Percentiles rank a stretch among this genome's conserved stretches.
phyloP scores from a whole-genome alignment of 1,140 invertebrate genomes.

The Orussus abietinus region DNA sequence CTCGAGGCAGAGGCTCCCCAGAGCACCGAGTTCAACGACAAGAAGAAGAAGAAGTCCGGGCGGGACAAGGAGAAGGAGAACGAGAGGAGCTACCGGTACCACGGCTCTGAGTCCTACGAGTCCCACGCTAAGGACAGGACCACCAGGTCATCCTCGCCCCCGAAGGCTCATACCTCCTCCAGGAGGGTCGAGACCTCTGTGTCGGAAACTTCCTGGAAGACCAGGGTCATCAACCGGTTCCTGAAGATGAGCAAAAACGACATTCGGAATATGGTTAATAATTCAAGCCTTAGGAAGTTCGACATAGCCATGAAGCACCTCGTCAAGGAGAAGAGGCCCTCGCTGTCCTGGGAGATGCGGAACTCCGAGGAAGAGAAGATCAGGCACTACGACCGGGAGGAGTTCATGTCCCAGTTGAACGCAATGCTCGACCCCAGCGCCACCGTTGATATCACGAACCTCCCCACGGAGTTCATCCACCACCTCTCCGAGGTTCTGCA shows the following conservation, averaged over 20 bases:
- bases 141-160: too few relatives aligned
- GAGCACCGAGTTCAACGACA: too few relatives aligned
- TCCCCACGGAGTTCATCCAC: slow-evolving; percentile 49
- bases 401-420: slow-evolving; percentile 48
- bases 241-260: slow-evolving; percentile 51
- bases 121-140: too few relatives aligned
- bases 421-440: slow-evolving; percentile 47
- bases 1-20: too few relatives aligned
- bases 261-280: slow-evolving; percentile 50
- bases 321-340: slow-evolving; percentile 42
- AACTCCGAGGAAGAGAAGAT: slow-evolving; percentile 43
- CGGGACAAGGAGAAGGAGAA: too few relatives aligned
- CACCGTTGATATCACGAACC: slow-evolving; percentile 38
- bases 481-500: slow-evolving; percentile 48
- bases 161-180: too few relatives aligned
- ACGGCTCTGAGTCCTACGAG: too few relatives aligned
- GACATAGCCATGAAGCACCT: slow-evolving; percentile 50
- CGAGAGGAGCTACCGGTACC: too few relatives aligned
- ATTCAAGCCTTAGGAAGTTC: slow-evolving; percentile 47
- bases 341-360: slow-evolving; percentile 37
- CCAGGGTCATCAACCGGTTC: slow-evolving; percentile 43
- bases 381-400: slow-evolving; percentile 39
- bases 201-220: slow-evolving; percentile 37
- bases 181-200: too few relatives aligned
- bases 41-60: too few relatives aligned